Evolutionary conservation across 2,888 invertebrate species (phyloP), one percentile per base, ranked within the genome.

Genomic region (Tenthredo mesomela): DNA sequence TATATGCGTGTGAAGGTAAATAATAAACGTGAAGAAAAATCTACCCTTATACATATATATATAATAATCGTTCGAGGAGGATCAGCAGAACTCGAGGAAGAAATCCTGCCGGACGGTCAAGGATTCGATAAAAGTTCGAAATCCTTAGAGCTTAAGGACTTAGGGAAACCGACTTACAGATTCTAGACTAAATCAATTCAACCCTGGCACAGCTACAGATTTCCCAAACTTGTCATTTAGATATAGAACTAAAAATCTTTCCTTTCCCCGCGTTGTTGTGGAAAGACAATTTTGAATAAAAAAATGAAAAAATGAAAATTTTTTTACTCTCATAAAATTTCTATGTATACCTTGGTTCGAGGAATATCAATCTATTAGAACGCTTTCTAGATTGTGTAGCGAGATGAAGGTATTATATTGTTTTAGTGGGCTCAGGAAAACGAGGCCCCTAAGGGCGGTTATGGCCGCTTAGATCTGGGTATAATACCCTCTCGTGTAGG

Each of bases 71-170:
- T 40, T 25, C 29, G 47, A 58, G 37, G 15, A 33, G 33, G 47
- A 47, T 43, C 21, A 43, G 47, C 0, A 29, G 18, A 33, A 75
- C n/a, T 78, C 50, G 54, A 54, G 7, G 2, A 80, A 21, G 61
- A 61, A 61, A 58, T 61, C 61, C 58, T 37, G 12, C 21, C 80
- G 58, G 58, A 61, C 80, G 80, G 58, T 80, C 80, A 80, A 80
- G 80, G 80, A 80, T 80, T 80, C 58, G 80, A 80, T 80, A 80
- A 80, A 80, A 80, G 58, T 80, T 80, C 61, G 40, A 40, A 61
- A 80, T 80, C 80, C 80, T 80, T 5, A 50, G 80, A 61, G 80
- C 80, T 80, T 61, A 80, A 61, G 80, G 80, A 61, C 80, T 80
- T 80, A 80, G 61, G 61, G 61, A 61, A 80, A 80, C 80, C 80